phyloP scores from a whole-genome alignment of 2,888 invertebrate genomes.

The Neocrepidodera transversa region DNA sequence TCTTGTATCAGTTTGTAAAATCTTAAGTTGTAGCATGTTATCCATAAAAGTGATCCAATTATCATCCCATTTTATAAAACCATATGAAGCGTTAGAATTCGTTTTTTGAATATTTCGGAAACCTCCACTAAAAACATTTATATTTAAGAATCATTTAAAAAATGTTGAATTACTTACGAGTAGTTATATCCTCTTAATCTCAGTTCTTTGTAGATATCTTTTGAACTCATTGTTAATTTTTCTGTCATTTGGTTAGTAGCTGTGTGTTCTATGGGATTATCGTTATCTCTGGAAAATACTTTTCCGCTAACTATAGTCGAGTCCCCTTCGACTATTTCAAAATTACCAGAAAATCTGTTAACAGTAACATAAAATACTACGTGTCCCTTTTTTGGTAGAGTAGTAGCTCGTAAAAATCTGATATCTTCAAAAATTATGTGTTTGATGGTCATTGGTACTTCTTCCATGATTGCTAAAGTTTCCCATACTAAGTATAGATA shows the following conservation, averaged over 20 bases:
- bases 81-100: conserved; percentile 38
- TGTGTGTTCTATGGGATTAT: conserved; percentile 48
- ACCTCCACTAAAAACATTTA: conserved; percentile 40
- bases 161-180: conserved; percentile 40
- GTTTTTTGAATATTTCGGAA: conserved; percentile 47
- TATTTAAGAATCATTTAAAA: conserved; percentile 1
- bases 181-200: conserved; percentile 72
- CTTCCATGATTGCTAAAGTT: conserved; percentile 60
- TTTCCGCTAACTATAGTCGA: conserved; percentile 41
- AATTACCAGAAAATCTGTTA: conserved; percentile 43
- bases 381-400: conserved; percentile 60
- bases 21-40: conserved; percentile 80
- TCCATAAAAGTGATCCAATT: conserved; percentile 92
- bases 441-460: conserved; percentile 57
- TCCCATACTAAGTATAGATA: conserved; percentile 59
- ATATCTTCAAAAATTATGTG: conserved; percentile 67
- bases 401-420: conserved; percentile 64
- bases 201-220: conserved; percentile 73
- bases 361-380: conserved; percentile 45
- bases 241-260: conserved; percentile 38
- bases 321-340: conserved; percentile 49
- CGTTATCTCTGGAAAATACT: conserved; percentile 51
- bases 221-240: conserved; percentile 62
- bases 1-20: conserved; percentile 72
- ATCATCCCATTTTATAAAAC: conserved; percentile 45